A percentile compares a stretch with the other conserved stretches of the same genome.
Evolutionary conservation across 2,113 vertebrate genomes (phyloP).

Genomic region (Craseonycteris thonglongyai): DNA sequence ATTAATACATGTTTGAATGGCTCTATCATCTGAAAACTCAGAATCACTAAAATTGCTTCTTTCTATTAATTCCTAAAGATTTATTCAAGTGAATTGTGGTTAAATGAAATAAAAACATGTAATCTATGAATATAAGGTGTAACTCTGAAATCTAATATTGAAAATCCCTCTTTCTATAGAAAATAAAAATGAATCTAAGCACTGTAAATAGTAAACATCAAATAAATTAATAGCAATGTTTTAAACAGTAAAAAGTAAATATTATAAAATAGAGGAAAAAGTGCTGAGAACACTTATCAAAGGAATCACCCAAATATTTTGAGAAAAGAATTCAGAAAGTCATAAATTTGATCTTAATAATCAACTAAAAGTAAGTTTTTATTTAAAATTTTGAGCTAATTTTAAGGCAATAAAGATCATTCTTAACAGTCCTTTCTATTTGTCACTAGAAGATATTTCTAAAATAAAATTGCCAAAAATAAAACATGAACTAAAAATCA

Average conservation of each 20-base stretch:
- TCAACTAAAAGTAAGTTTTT: background rate
- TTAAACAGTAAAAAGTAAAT: conserved; percentile 11
- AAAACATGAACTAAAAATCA: conserved; percentile 65
- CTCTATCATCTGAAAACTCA: background rate
- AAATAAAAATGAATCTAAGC: background rate
- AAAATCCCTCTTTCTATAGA: background rate
- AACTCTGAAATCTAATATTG: conserved; percentile 2
- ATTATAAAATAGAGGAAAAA: background rate
- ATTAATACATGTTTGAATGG: background rate
- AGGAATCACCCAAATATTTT: background rate
- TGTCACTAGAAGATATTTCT: conserved; percentile 47
- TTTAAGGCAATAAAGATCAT: background rate
- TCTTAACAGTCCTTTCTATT: conserved; percentile 34
- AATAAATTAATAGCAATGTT: background rate
- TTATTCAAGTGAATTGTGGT: background rate
- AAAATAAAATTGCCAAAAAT: conserved; percentile 58
- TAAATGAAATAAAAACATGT: background rate
- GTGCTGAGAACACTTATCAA: background rate
- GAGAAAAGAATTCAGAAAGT: background rate
- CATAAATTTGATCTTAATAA: background rate
- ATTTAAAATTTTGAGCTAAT: conserved; percentile 25
- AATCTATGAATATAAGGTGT: background rate
- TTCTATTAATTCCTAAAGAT: background rate
- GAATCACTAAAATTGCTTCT: background rate
- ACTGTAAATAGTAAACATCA: background rate